These are phyloP conservation scores for Temnothorax ravouxi DNA, from an alignment of 2,888 invertebrate genomes.

Conservation along the genomic window DNA sequence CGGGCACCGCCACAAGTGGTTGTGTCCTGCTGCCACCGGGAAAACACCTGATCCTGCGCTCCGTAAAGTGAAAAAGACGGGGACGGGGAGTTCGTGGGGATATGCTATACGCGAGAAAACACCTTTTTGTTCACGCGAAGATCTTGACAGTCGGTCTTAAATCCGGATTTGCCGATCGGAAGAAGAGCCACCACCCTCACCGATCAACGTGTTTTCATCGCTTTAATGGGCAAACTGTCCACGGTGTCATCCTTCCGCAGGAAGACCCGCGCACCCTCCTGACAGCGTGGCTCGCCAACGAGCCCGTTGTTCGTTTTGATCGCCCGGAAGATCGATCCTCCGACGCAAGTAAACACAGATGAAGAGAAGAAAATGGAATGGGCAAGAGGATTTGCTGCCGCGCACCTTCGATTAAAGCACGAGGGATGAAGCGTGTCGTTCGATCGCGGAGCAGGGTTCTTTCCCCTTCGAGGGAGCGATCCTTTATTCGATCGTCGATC, in stretches of 20 bases:
- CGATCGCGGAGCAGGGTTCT: background rate
- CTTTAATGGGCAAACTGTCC: slow-evolving; percentile 48
- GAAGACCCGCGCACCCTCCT: slow-evolving; percentile 28
- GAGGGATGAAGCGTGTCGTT: slow-evolving; percentile 16
- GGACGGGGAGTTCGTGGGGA: background rate
- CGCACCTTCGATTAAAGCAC: slow-evolving; percentile 35
- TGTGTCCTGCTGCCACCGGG: slow-evolving; percentile 77
- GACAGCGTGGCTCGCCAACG: slow-evolving; percentile 45
- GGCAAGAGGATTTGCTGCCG: slow-evolving; percentile 5
- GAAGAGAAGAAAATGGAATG: slow-evolving; percentile 9
- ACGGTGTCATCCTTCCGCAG: slow-evolving; percentile 27
- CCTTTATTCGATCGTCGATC: slow-evolving; percentile 66
- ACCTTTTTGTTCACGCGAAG: slow-evolving; percentile 14
- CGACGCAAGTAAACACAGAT: slow-evolving; percentile 36
- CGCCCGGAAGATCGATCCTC: slow-evolving; percentile 45
- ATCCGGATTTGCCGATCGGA: slow-evolving; percentile 40
- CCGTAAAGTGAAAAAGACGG: background rate
- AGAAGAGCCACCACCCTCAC: slow-evolving; percentile 54
- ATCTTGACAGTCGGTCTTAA: slow-evolving; percentile 13
- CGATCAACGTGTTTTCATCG: slow-evolving; percentile 36
- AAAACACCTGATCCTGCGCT: slow-evolving; percentile 42
- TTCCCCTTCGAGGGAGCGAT: background rate
- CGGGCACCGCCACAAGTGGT: slow-evolving; percentile 83
- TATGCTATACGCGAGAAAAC: background rate
- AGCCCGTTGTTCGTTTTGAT: slow-evolving; percentile 41